Percentiles rank a stretch among this genome's conserved stretches.
phyloP scores from a whole-genome alignment of 2,888 invertebrate species.

The Hyles lineata region DNA sequence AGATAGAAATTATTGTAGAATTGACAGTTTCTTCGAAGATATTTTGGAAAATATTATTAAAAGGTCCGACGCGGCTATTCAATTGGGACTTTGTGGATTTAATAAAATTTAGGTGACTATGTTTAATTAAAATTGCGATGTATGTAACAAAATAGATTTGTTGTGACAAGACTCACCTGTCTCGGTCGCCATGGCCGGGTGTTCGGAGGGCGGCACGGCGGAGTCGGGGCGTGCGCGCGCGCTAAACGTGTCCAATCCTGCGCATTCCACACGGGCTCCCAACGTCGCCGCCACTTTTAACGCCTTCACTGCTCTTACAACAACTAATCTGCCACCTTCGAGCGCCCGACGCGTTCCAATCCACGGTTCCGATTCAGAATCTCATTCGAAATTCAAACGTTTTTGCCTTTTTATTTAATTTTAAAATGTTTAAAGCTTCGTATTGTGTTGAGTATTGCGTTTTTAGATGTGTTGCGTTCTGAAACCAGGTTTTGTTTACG shows the following conservation, averaged over 20 bases:
- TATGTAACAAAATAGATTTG: background rate
- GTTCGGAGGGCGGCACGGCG: constrained; percentile 82
- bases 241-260: constrained; percentile 79
- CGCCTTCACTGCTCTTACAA: constrained; percentile 60
- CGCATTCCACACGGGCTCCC: constrained; percentile 79
- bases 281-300: constrained; percentile 76
- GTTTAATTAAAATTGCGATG: background rate
- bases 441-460: constrained; percentile 43
- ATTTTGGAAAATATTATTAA: background rate
- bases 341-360: constrained; percentile 40
- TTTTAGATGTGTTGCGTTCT: constrained; percentile 55
- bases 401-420: constrained; percentile 41
- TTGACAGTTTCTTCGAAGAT: background rate
- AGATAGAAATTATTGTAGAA: background rate
- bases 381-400: constrained; percentile 35
- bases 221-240: constrained; percentile 78
- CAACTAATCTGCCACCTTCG: constrained; percentile 45
- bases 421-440: constrained; percentile 56
- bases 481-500: constrained; percentile 45
- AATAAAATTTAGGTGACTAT: too few species aligned
- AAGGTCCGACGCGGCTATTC: background rate
- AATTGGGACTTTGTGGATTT: too few species aligned
- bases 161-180: constrained; percentile 67
- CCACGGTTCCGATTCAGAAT: constrained; percentile 38
- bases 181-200: constrained; percentile 83